Conservation (phyloP, 2,113 vertebrate genomes). For the Plotosus lineatus region DNA sequence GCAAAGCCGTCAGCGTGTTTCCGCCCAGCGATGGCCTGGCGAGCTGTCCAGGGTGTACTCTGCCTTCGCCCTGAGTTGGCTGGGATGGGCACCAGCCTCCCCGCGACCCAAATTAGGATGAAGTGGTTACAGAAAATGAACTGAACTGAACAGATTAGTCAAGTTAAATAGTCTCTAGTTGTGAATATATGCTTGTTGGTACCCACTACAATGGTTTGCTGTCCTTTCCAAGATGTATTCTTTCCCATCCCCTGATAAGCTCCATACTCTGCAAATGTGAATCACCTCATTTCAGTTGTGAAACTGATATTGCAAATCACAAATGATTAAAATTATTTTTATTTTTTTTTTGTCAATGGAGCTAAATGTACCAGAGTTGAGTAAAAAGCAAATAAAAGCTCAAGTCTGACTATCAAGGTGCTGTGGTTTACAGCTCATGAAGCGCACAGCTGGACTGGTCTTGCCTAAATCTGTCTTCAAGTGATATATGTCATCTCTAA, state of each 20-base stretch:
- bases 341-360: background rate
- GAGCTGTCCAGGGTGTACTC: too few relatives aligned
- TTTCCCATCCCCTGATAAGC: background rate
- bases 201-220: background rate
- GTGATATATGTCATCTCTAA: background rate
- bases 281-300: background rate
- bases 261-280: background rate
- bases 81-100: too few relatives aligned
- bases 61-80: too few relatives aligned
- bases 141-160: background rate
- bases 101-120: too few relatives aligned
- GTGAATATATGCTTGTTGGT: background rate
- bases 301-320: background rate
- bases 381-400: conserved; percentile 36
- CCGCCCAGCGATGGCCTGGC: too few relatives aligned
- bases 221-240: background rate
- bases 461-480: conserved; percentile 10
- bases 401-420: conserved; percentile 33
- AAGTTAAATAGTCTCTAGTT: background rate
- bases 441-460: conserved; percentile 15
- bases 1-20: too few relatives aligned
- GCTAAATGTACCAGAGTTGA: conserved; percentile 35
- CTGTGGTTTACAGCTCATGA: conserved; percentile 34
- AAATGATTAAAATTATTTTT: background rate
- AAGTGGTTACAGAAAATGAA: too few relatives aligned